phyloP scores from a whole-genome alignment of 2,113 vertebrate species.

The Boleophthalmus pectinirostris region DNA sequence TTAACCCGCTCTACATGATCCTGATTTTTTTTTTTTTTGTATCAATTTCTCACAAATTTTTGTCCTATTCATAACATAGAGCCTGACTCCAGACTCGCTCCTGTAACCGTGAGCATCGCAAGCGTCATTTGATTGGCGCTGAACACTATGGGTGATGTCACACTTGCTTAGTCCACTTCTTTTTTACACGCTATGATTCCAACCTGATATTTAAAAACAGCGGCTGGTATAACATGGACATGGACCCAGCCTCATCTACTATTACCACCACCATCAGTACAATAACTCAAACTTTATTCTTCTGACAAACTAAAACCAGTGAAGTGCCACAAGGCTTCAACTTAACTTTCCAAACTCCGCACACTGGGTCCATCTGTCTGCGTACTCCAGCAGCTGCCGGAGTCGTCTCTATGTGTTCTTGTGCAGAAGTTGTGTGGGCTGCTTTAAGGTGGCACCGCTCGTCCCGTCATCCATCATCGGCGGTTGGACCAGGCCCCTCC shows the following conservation, averaged over 20 bases:
- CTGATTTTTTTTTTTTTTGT: too few species aligned
- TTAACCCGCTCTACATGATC: too few species aligned
- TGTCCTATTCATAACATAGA: too few species aligned
- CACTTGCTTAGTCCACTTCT: too few species aligned
- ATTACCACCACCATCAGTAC: neutral
- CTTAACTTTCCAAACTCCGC: conserved; percentile 3
- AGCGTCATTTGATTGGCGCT: too few species aligned
- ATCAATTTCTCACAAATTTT: too few species aligned
- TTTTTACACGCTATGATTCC: too few species aligned
- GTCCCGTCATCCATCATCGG: conserved; percentile 61
- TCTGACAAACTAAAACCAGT: neutral
- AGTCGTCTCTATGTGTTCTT: neutral
- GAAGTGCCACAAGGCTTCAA: conserved; percentile 10
- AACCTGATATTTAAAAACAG: too few species aligned
- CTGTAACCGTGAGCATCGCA: too few species aligned
- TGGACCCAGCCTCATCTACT: neutral
- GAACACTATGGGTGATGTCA: too few species aligned
- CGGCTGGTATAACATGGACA: neutral
- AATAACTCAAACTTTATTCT: neutral
- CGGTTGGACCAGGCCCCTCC: conserved; percentile 47
- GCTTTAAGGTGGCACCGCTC: conserved; percentile 23
- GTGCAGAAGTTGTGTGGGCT: conserved; percentile 54
- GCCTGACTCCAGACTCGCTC: too few species aligned
- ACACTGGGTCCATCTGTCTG: neutral
- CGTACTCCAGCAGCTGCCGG: conserved; percentile 15